Evolutionary conservation across 2,888 invertebrate species (phyloP), one percentile per base, ranked within the genome.

Genomic region (Polyommatus iphigenia): DNA sequence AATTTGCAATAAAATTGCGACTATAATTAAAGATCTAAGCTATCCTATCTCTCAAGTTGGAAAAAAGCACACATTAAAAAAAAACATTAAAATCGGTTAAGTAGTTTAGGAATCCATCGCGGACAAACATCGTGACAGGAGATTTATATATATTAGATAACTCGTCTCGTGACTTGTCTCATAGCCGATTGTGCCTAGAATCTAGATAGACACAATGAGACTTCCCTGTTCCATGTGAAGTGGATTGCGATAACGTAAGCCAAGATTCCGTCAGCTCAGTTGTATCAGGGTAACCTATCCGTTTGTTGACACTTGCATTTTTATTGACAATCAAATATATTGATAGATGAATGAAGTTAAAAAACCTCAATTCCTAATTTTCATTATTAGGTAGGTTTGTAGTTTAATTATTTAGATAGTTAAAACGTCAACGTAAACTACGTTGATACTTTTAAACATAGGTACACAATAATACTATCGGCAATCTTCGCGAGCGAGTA

Each of bases 171-270:
- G 54, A 4, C 54, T 54, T 54, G 54, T 54, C 13, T 4, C 54
- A 54, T 18, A 54, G 18, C 15, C 4, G 62, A 62, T 62, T 24
- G 24, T 90, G 88, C 87, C 85, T 84, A 83, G 36, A 36, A 36
- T 36, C 36, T 36, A 36, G 87, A 92, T 62, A 62, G 62, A 24
- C 10, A 62, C 62, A 24, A 24, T 62, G 13, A 24, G 20, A 62
- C 24, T 62, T 62, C 62, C 24, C 62, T 24, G 62, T 62, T 20
- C 62, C 62, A 59, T 59, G 59, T 20, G 59, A 92, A 91, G 90
- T 91, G 90, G 89, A 90, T 91, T 67, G 67, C 6, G 67, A 18
- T 67, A 18, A 67, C 29, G 29, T 29, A 29, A 32, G 29, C 29
- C 67, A 32, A 29, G 67, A 67, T 67, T 67, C 67, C 32, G 29